Conservation (phyloP, 2,797 vertebrate genomes). For the Steatocranus sp. region DNA sequence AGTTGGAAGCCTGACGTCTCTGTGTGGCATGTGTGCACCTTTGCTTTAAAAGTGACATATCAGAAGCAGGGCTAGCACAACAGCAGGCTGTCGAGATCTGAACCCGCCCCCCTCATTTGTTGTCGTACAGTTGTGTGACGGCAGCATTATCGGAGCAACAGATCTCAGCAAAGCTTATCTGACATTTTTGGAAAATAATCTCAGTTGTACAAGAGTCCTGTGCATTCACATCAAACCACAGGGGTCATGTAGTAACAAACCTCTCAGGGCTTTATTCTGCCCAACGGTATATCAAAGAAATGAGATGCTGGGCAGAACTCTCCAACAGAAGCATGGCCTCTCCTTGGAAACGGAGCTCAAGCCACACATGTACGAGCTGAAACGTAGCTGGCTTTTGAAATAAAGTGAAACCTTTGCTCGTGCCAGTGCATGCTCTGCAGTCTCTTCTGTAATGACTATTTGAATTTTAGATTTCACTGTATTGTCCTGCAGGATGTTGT, state of each 20-base stretch:
- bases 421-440: background rate
- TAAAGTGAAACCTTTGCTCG: background rate
- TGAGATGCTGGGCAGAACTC: background rate
- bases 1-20: background rate
- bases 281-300: background rate
- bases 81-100: background rate
- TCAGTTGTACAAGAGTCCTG: background rate
- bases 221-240: background rate
- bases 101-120: background rate
- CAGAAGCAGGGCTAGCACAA: background rate
- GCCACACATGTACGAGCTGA: background rate
- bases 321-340: background rate
- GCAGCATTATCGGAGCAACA: background rate
- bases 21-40: background rate
- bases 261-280: background rate
- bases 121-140: background rate
- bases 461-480: background rate
- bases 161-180: background rate
- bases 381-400: background rate
- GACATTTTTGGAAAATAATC: conserved; percentile 5
- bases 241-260: background rate
- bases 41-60: background rate
- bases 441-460: background rate
- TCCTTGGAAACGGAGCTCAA: background rate
- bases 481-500: background rate